A percentile compares a stretch with the other conserved stretches of the same genome.
Evolutionary conservation across 1,140 invertebrate species (phyloP).

Genomic region (Plectrocnemia conspersa): DNA sequence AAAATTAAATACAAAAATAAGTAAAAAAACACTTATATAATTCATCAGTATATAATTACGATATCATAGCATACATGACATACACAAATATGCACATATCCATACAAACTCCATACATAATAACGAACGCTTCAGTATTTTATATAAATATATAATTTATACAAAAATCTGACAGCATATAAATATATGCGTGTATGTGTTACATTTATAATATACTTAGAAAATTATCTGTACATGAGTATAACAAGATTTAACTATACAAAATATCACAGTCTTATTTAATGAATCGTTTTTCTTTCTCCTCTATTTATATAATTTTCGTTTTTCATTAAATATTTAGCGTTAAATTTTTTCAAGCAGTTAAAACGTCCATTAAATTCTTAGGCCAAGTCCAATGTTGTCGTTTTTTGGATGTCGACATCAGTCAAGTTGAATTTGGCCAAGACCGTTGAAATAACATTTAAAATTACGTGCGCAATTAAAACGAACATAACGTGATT

Average conservation of each 20-base stretch:
- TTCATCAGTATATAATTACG: too few relatives aligned
- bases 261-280: constrained; percentile 36
- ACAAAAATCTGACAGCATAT: constrained; percentile 5
- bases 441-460: constrained; percentile 21
- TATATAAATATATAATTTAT: constrained; percentile 14
- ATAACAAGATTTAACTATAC: constrained; percentile 24
- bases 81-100: too few relatives aligned
- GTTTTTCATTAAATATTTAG: constrained; percentile 13
- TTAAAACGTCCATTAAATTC: constrained; percentile 33
- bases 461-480: background rate
- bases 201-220: constrained; percentile 3
- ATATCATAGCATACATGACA: too few relatives aligned
- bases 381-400: constrained; percentile 17
- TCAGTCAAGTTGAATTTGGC: constrained; percentile 27
- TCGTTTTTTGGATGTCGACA: constrained; percentile 9
- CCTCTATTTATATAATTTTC: too few relatives aligned
- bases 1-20: too few relatives aligned
- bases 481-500: background rate
- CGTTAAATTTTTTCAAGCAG: too few relatives aligned
- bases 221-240: constrained; percentile 12
- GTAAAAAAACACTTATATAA: too few relatives aligned
- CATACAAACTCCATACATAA: too few relatives aligned
- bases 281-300: constrained; percentile 35
- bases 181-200: constrained; percentile 6
- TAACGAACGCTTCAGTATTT: background rate